phyloP scores from a whole-genome alignment of 2,888 invertebrate genomes.

The Drosophila leonis region DNA sequence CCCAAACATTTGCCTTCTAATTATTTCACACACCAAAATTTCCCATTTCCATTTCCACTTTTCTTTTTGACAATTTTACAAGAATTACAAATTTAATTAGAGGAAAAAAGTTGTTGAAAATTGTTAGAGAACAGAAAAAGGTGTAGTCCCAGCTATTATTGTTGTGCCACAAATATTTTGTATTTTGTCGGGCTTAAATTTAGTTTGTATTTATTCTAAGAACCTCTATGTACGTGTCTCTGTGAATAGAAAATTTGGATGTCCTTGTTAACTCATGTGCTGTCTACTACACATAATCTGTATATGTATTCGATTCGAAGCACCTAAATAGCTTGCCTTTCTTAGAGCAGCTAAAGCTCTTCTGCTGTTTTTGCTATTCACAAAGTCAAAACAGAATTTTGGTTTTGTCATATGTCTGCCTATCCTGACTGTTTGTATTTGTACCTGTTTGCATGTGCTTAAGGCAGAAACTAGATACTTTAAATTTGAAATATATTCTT shows the following conservation, averaged over 20 bases:
- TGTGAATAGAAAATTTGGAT: too few species aligned
- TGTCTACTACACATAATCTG: neutral
- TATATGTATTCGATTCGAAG: neutral
- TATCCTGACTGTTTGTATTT: too few species aligned
- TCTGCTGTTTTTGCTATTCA: too few species aligned
- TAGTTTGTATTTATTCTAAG: neutral
- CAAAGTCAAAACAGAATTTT: too few species aligned
- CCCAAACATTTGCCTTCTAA: constrained; percentile 37
- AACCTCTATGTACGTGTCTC: neutral
- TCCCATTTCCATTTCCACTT: constrained; percentile 14
- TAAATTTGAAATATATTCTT: too few species aligned
- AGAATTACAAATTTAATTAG: constrained; percentile 26
- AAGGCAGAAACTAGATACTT: too few species aligned
- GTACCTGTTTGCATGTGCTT: too few species aligned
- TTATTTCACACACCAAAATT: constrained; percentile 29
- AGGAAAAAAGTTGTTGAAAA: neutral
- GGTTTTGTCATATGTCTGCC: too few species aligned
- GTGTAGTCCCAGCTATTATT: neutral
- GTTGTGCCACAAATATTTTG: neutral
- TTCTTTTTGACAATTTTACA: constrained; percentile 31
- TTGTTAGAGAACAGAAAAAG: neutral
- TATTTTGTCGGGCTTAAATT: neutral
- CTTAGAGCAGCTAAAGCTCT: too few species aligned
- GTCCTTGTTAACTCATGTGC: too few species aligned
- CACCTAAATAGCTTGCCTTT: too few species aligned